Percentiles rank a stretch among this genome's conserved stretches.
These are phyloP conservation scores for Petrolisthes cinctipes DNA, from an alignment of 2,888 invertebrate genomes.

Conservation along the genomic window DNA sequence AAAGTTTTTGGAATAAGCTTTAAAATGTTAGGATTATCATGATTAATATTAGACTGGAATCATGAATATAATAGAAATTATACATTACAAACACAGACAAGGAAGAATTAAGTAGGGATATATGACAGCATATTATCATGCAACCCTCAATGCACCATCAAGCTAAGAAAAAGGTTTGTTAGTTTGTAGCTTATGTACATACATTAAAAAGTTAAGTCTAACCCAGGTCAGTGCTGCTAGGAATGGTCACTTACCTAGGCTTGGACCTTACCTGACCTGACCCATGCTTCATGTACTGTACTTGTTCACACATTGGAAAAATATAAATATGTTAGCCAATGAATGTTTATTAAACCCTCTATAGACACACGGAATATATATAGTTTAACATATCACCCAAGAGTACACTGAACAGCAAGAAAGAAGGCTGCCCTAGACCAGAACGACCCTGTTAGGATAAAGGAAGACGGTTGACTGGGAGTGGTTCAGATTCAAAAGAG, in stretches of 20 bases:
- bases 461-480: too few relatives aligned
- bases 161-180: neutral
- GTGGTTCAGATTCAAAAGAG: too few relatives aligned
- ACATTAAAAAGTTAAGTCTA: neutral
- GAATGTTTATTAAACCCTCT: neutral
- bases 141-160: neutral
- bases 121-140: neutral
- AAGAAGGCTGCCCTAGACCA: too few relatives aligned
- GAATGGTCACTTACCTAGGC: neutral
- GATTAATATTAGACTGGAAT: too few relatives aligned
- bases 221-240: neutral
- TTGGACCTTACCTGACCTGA: neutral
- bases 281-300: neutral
- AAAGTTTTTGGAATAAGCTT: too few relatives aligned
- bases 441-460: too few relatives aligned
- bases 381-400: too few relatives aligned
- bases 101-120: neutral
- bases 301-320: constrained; percentile 5
- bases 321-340: constrained; percentile 10
- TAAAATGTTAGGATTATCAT: too few relatives aligned
- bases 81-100: too few relatives aligned
- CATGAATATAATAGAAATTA: too few relatives aligned
- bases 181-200: constrained; percentile 6
- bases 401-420: too few relatives aligned
- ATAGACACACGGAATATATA: too few relatives aligned